These are phyloP conservation scores for Morelia viridis DNA, from an alignment of 2,797 vertebrate species.

Conservation along the genomic window DNA sequence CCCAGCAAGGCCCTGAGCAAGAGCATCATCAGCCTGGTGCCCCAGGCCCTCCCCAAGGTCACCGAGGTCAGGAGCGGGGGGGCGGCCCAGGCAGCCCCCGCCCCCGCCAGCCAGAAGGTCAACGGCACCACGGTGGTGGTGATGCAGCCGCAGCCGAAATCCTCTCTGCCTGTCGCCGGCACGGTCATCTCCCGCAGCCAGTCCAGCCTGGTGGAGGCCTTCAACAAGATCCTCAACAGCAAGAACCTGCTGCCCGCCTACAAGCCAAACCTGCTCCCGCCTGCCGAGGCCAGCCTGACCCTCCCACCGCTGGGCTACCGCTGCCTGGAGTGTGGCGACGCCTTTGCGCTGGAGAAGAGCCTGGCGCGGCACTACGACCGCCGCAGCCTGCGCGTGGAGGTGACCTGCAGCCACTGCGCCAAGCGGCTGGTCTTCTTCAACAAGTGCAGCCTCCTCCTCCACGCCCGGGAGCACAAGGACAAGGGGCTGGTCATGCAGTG, in stretches of 20 bases:
- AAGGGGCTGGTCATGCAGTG: slow-evolving; percentile 97
- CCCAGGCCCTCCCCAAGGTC: slow-evolving; percentile 75
- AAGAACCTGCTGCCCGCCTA: slow-evolving; percentile 93
- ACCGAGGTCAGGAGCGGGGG: slow-evolving; percentile 43
- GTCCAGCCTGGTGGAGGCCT: slow-evolving; percentile 92
- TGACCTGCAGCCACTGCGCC: slow-evolving; percentile 96
- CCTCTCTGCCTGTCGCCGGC: slow-evolving; percentile 80
- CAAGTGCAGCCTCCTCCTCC: slow-evolving; percentile 94
- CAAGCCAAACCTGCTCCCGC: slow-evolving; percentile 86
- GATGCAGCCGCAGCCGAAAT: slow-evolving; percentile 79
- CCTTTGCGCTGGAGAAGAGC: slow-evolving; percentile 92
- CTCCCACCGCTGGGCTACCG: slow-evolving; percentile 88
- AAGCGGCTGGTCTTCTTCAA: slow-evolving; percentile 95
- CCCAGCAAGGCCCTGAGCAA: slow-evolving; percentile 81
- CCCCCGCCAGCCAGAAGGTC: slow-evolving; percentile 77
- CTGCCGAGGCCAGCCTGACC: slow-evolving; percentile 83
- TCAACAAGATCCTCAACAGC: slow-evolving; percentile 96
- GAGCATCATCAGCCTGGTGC: slow-evolving; percentile 80
- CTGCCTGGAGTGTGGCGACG: slow-evolving; percentile 92
- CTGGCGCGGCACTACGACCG: slow-evolving; percentile 91
- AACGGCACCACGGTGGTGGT: slow-evolving; percentile 74
- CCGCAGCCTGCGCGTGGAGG: slow-evolving; percentile 93
- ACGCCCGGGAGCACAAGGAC: slow-evolving; percentile 97
- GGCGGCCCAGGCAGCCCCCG: slow-evolving; percentile 43
- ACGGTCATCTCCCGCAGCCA: slow-evolving; percentile 91